A percentile compares a stretch with the other conserved stretches of the same genome.
Conservation (phyloP, 2,113 vertebrate genomes). For the Vidua chalybeata region DNA sequence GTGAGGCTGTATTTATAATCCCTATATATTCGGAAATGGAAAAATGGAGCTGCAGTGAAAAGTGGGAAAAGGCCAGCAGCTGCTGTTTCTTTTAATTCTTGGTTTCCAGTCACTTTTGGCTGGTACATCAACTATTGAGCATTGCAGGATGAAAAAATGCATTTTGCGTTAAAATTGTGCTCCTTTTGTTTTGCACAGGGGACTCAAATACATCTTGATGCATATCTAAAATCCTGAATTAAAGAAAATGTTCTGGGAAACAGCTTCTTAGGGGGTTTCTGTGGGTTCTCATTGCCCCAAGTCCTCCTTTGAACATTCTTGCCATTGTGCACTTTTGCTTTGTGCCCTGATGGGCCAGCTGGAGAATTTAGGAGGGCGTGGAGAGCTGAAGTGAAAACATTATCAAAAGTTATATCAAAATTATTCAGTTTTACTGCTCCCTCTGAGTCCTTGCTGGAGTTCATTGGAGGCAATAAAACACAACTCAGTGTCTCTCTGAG, state of each 20-base stretch:
- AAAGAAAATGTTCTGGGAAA: background rate
- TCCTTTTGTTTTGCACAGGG: background rate
- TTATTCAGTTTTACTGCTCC: background rate
- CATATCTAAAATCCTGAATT: background rate
- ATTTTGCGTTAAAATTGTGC: accelerated
- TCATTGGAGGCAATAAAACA: constrained; percentile 2
- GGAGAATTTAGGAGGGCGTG: background rate
- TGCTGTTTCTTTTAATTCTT: background rate
- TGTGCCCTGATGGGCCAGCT: background rate
- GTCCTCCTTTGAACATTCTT: background rate
- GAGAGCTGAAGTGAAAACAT: background rate
- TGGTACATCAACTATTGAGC: background rate
- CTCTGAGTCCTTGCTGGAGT: background rate
- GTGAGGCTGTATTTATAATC: background rate
- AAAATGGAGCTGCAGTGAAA: background rate
- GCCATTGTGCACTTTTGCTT: background rate
- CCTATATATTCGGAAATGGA: accelerated
- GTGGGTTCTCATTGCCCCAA: background rate
- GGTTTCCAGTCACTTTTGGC: background rate
- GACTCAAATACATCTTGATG: background rate
- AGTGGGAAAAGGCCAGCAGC: background rate
- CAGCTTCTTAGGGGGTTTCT: background rate
- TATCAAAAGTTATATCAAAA: background rate
- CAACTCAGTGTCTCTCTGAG: background rate
- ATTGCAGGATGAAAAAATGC: background rate